These are phyloP conservation scores for Agonopterix subpropinquella DNA, from an alignment of 2,888 invertebrate genomes.

Conservation along the genomic window DNA sequence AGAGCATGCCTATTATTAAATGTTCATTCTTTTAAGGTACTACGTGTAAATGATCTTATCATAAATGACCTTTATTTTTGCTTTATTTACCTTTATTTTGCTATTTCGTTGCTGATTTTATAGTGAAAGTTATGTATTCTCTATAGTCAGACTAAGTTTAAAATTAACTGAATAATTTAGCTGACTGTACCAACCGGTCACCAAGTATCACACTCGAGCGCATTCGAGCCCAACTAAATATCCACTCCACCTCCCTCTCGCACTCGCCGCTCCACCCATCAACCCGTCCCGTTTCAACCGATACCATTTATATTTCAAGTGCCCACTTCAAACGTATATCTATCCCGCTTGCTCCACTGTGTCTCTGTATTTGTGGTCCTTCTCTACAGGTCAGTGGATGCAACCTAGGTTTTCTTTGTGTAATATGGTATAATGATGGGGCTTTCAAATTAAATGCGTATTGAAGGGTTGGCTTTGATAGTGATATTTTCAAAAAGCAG, in stretches of 20 bases:
- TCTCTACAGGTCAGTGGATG: constrained; percentile 54
- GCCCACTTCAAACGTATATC: constrained; percentile 37
- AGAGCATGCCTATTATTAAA: no score
- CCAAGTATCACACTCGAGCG: neutral
- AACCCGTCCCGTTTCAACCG: constrained; percentile 28
- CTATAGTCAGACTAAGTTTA: no score
- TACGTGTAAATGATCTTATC: no score
- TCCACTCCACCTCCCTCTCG: constrained; percentile 26
- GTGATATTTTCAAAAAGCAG: neutral
- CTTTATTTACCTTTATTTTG: no score
- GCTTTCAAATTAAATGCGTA: constrained; percentile 2
- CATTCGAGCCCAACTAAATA: constrained; percentile 15
- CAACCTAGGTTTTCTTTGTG: constrained; percentile 56
- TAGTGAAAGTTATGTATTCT: no score
- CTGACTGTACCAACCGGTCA: neutral
- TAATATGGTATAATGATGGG: constrained; percentile 30
- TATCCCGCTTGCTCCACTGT: constrained; percentile 27
- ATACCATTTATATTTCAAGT: constrained; percentile 70
- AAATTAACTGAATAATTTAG: no score
- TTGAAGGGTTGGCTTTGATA: constrained; percentile 12
- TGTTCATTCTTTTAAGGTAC: no score
- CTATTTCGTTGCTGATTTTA: no score
- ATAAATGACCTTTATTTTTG: no score
- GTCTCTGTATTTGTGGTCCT: constrained; percentile 20
- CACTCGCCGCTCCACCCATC: constrained; percentile 6